Conservation (phyloP, 2,113 vertebrate species). For the Ophthalmolycus amberensis region DNA sequence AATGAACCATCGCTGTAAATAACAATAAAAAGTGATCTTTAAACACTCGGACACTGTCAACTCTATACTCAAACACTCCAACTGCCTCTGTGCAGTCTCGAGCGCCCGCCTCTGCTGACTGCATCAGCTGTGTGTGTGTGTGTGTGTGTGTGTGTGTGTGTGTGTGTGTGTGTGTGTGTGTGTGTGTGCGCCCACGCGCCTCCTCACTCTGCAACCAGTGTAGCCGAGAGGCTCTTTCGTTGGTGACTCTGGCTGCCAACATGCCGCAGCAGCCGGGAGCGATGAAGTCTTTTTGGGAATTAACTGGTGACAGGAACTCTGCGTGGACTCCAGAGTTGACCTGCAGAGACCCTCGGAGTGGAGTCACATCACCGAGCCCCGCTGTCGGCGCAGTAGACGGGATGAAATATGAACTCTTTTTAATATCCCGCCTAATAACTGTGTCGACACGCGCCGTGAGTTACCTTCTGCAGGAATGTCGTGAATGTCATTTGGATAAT, state of each 20-base stretch:
- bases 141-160: too few species aligned
- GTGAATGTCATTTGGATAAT: slow-evolving; percentile 84
- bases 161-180: too few species aligned
- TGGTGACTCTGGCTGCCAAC: slow-evolving; percentile 46
- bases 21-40: too few species aligned
- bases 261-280: slow-evolving; percentile 19
- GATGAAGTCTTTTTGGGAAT: slow-evolving; percentile 53
- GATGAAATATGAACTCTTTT: slow-evolving; percentile 78
- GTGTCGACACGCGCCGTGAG: slow-evolving; percentile 78
- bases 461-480: slow-evolving; percentile 76
- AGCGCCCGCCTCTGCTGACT: slow-evolving; percentile 11
- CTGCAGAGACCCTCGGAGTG: neutral
- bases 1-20: neutral
- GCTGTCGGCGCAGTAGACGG: slow-evolving; percentile 22
- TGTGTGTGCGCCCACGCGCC: slow-evolving; percentile 14
- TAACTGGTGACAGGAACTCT: slow-evolving; percentile 54
- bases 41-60: too few species aligned
- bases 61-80: neutral
- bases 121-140: too few species aligned
- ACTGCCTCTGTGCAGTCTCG: neutral
- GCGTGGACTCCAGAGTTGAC: slow-evolving; percentile 37
- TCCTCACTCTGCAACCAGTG: slow-evolving; percentile 34
- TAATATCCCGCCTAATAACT: slow-evolving; percentile 78
- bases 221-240: slow-evolving; percentile 24
- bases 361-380: slow-evolving; percentile 28